Base-by-base conservation (phyloP, 2,888 invertebrate species). In the Epinotia demarniana region DNA sequence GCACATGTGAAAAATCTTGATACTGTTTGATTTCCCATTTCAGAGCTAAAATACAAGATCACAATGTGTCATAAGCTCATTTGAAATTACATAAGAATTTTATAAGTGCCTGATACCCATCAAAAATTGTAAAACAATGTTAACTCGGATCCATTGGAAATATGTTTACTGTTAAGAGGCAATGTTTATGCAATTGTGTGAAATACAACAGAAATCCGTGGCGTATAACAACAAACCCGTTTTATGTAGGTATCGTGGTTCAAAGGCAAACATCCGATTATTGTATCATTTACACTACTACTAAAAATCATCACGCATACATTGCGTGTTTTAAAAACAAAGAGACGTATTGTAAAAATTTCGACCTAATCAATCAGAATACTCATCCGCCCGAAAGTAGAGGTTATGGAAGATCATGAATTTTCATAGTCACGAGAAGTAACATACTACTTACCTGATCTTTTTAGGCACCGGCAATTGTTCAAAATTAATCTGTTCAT, bases 401-500 rank as follows among this genome's bases (percentile, higher is more conserved):
- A 90, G 89, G 89, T 87, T 90, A 88, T 79, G 79, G 81, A 79
- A 63, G 66, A 73, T 67, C 33, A 12, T 55, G 16, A 33, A 67
- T 61, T 53, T 60, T 49, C 18, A 13, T 63, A 78, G 78, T 71
- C 75, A 70, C 69, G 66, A 66, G 74, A 72, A 72, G 73, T 67
- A 46, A 19, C 27, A 63, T 71, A 18, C 70, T 79, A 91, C 93
- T 92, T 87, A 93, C 93, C 89, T 78, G 93, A 89, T 86, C 84
- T 90, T 85, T 89, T 91, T 80, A 93, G 72, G 82, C 89, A 92
- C 81, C 90, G 89, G 84, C 89, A 91, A 77, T 86, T 86, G 79
- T 86, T 90, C 77, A 89, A 82, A 81, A 93, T 87, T 83, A 94
- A 84, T 86, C 93, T 90, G 84, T 93, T 92, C 93, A 94, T 92